Base-by-base conservation (phyloP, 2,113 vertebrate genomes). In the Oceanites oceanicus region DNA sequence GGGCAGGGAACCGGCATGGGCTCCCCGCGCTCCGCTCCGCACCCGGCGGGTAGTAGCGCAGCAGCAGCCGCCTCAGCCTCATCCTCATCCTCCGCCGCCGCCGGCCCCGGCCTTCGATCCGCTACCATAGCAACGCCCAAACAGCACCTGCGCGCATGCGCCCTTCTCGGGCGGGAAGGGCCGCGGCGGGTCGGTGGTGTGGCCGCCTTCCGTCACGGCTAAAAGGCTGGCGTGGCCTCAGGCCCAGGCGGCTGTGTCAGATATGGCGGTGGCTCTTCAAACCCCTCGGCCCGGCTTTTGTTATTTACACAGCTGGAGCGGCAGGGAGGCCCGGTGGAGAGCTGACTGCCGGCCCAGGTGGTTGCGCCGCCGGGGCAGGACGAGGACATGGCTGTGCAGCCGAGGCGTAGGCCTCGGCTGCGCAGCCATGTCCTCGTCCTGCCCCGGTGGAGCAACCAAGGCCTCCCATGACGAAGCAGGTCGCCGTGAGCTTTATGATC, bases 11-110 rank as follows among this genome's bases (percentile, higher is more conserved):
- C 21, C 30, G 4, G 11, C 42, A 16, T 44, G 45, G 17, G 45
- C 45, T 45, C 45, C 45, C 45, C 45, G 45, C 45, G 18, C 45
- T 77, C 58, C 29, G 34, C 10, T 88, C 58, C 30, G 97, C 98
- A 99, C 99, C 99, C 98, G 99, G 99, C 6, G 99, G 99, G 90
- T 98, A 99, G 97, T 99, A 99, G 49, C 99, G 98, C 16, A 99
- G 98, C 71, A 99, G 96, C 71, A 99, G 98, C 77, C 99, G 97
- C 94, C 98, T 99, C 56, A 99, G 98, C 94, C 96, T 98, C 99
- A 99, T 99, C 58, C 68, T 94, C n/a, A n/a, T n/a, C n/a, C n/a
- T n/a, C n/a, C n/a, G n/a, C 23, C 13, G 13, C n/a, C 18, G 13
- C 18, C 50, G 5, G 3, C 44, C 22, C 97, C 95, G 94, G 13